phyloP scores from a whole-genome alignment of 2,113 vertebrate genomes.

The Melanocharis versteri region DNA sequence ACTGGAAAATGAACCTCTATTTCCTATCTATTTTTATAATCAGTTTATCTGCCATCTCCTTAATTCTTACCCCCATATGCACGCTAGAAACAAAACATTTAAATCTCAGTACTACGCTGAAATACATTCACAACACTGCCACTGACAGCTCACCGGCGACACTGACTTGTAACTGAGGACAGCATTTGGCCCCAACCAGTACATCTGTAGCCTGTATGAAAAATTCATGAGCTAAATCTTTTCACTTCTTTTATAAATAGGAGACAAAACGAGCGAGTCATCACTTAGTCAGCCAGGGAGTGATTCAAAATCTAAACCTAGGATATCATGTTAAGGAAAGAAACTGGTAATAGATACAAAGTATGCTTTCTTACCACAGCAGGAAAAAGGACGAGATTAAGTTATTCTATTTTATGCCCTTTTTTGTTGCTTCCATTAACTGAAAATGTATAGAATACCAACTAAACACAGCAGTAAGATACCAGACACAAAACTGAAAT shows the following conservation, averaged over 20 bases:
- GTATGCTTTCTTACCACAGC: background rate
- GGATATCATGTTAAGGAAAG: background rate
- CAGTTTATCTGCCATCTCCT: slow-evolving; percentile 40
- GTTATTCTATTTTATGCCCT: background rate
- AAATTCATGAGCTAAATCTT: slow-evolving; percentile 27
- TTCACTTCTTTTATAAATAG: slow-evolving; percentile 15
- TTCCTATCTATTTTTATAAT: slow-evolving; percentile 58
- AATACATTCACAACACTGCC: background rate
- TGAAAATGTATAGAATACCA: background rate
- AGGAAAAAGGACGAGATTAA: background rate
- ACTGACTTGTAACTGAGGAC: background rate
- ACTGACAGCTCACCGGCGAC: background rate
- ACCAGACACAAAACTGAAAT: background rate
- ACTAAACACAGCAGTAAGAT: background rate
- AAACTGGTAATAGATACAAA: background rate
- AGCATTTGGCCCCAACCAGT: background rate
- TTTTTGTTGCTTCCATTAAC: background rate
- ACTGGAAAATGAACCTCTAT: slow-evolving; percentile 41
- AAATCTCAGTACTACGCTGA: background rate
- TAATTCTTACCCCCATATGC: background rate
- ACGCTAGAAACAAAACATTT: slow-evolving; percentile 8
- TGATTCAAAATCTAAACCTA: slow-evolving; percentile 5
- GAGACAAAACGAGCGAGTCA: background rate
- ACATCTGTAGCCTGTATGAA: background rate
- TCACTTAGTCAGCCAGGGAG: background rate